Evolutionary conservation across 1,140 invertebrate genomes (phyloP).

Genomic region (Cherax destructor): DNA sequence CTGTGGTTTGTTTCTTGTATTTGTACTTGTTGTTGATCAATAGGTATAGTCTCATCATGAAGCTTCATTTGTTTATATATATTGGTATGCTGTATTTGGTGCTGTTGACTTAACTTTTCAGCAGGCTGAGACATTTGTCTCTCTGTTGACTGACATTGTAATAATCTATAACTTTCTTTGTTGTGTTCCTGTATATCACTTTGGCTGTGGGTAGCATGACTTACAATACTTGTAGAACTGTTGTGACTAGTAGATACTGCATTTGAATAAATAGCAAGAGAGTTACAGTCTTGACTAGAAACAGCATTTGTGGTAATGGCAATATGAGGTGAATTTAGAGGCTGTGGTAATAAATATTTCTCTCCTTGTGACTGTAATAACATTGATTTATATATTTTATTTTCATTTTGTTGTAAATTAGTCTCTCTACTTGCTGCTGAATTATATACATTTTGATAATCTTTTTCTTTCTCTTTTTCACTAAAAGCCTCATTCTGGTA

Average conservation of each 20-base stretch:
- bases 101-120: background rate
- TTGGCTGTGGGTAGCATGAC: background rate
- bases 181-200: background rate
- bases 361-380: background rate
- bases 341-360: slow-evolving; percentile 17
- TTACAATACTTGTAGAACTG: background rate
- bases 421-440: background rate
- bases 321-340: background rate
- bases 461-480: background rate
- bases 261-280: background rate
- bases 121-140: background rate
- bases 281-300: background rate
- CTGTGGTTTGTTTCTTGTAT: slow-evolving; percentile 15
- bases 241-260: background rate
- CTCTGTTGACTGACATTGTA: background rate
- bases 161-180: background rate
- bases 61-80: background rate
- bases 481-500: slow-evolving; percentile 15
- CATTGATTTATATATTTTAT: background rate
- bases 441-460: background rate
- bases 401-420: background rate
- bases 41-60: background rate
- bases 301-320: background rate
- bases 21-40: slow-evolving; percentile 16
- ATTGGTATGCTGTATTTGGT: background rate